Evolutionary conservation across 2,113 vertebrate genomes (phyloP), one percentile per base, ranked within the genome.

Genomic region (Festucalex cinctus): DNA sequence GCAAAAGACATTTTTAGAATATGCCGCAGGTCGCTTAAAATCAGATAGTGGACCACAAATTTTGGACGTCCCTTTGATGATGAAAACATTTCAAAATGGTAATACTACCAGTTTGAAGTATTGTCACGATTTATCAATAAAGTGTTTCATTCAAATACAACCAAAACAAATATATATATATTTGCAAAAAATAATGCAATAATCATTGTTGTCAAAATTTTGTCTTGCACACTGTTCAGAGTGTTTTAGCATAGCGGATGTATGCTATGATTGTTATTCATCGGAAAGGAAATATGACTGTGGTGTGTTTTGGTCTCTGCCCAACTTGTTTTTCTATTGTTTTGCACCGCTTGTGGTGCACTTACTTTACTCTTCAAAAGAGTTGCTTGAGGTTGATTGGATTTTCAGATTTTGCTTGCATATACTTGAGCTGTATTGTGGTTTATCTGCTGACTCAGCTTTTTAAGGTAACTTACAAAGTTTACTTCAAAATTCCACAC

Each of bases 381-480:
- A 82, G 76, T 75, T 77, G 75, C 68, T 77, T 2, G 54, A 71
- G 70, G 70, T 74, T 79, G 82, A 83, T 87, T 82, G 77, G 79
- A 85, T 88, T 75, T 85, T 77, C 66, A 82, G 75, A 65, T 80
- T 85, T 84, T 68, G 73, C 80, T 85, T 82, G 76, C 81, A 70
- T 78, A 65, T 79, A 77, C 79, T 71, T 9, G 75, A 79, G 81
- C 79, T 82, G 67, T 72, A 71, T 74, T 72, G 74, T 85, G 75
- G 80, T 79, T 71, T 75, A 79, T 76, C 70, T 86, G 79, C 86
- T 75, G 70, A 79, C 75, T 86, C 85, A 84, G 85, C 84, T 78
- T 69, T 86, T 83, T 76, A 80, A 81, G 70, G 73, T 77, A 80
- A 88, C 73, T 85, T 74, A 83, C 65, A 83, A 84, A 82, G 77